Conservation (phyloP, 1,140 invertebrate genomes). For the Panagrolaimus sp. region DNA sequence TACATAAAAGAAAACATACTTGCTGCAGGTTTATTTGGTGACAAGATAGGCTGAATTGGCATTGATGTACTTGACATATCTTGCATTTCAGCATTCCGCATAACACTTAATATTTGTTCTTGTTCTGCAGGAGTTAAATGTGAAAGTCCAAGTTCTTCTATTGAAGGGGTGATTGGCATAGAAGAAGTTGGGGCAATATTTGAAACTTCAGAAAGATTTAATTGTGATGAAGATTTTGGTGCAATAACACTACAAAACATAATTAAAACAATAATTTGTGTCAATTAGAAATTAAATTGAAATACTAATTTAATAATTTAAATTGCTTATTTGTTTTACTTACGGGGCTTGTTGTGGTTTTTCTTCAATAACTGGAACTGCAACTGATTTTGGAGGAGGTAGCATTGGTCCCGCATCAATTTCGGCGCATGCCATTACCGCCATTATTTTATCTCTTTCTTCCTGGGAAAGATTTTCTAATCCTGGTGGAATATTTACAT, state of each 20-base stretch:
- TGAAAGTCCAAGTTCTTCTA: background rate
- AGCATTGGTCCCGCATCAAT: conserved; percentile 33
- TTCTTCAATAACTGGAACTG: background rate
- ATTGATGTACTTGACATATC: conserved; percentile 23
- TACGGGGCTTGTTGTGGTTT: too few species aligned
- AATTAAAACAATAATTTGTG: conserved; percentile 12
- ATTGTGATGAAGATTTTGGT: conserved; percentile 14
- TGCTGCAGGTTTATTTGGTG: background rate
- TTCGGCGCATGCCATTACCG: conserved; percentile 57
- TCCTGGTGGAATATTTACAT: conserved; percentile 42
- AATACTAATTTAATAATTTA: too few species aligned
- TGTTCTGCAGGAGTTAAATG: conserved; percentile 46
- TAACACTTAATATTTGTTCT: conserved; percentile 50
- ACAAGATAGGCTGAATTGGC: background rate
- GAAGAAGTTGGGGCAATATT: background rate
- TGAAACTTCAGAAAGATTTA: conserved; percentile 1
- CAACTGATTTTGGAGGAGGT: background rate
- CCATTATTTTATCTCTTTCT: conserved; percentile 53
- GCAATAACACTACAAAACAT: background rate
- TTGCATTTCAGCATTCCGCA: conserved; percentile 42
- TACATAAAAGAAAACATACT: too few species aligned
- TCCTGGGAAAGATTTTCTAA: conserved; percentile 56
- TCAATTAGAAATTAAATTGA: too few species aligned
- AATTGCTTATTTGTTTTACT: too few species aligned
- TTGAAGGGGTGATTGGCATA: conserved; percentile 1